These are phyloP conservation scores for Ochlodes sylvanus DNA, from an alignment of 2,888 invertebrate genomes.

Conservation along the genomic window DNA sequence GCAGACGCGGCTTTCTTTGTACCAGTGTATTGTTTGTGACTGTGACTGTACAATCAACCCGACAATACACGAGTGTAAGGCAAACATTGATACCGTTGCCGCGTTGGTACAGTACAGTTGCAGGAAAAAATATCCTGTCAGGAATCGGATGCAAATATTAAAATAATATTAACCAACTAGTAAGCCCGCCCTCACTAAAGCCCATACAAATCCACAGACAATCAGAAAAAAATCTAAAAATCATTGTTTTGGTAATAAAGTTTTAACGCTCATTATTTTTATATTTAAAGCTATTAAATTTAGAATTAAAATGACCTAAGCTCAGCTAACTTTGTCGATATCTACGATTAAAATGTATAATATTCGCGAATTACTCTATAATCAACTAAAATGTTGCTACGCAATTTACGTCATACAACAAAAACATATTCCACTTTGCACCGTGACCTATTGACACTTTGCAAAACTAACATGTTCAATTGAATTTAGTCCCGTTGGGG, in stretches of 20 bases:
- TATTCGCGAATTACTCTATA: too few relatives aligned
- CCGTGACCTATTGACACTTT: background rate
- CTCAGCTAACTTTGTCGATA: too few relatives aligned
- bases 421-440: background rate
- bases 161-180: too few relatives aligned
- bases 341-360: too few relatives aligned
- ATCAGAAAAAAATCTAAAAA: too few relatives aligned
- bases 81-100: background rate
- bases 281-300: too few relatives aligned
- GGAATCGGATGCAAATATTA: background rate
- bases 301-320: too few relatives aligned
- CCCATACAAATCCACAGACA: too few relatives aligned
- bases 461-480: background rate
- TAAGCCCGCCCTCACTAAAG: too few relatives aligned
- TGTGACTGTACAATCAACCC: background rate
- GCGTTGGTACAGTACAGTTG: background rate
- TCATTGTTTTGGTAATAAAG: too few relatives aligned
- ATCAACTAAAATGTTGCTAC: too few relatives aligned
- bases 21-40: background rate
- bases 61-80: background rate
- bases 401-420: background rate
- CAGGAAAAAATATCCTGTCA: background rate
- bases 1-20: conserved; percentile 4
- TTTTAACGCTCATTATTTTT: too few relatives aligned
- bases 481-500: conserved; percentile 1